These are phyloP conservation scores for Gopherus flavomarginatus DNA, from an alignment of 2,113 vertebrate genomes.

Conservation along the genomic window DNA sequence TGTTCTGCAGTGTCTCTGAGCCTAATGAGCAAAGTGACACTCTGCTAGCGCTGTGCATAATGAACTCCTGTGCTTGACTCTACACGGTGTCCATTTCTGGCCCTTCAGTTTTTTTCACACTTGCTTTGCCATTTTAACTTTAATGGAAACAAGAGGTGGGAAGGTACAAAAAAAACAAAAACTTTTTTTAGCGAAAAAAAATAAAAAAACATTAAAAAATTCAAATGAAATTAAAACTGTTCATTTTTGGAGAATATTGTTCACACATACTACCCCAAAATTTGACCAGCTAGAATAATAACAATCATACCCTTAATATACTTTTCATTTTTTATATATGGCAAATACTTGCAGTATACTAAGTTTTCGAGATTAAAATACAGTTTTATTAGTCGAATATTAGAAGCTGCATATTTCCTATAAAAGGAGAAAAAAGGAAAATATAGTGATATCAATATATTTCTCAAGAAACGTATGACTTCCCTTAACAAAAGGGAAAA, in stretches of 20 bases:
- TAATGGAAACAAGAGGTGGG: not conserved
- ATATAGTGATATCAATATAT: not conserved
- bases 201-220: not conserved
- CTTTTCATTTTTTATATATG: not conserved
- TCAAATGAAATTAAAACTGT: not conserved
- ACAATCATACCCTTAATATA: not conserved
- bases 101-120: no score
- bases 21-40: no score
- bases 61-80: no score
- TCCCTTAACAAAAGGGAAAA: not conserved
- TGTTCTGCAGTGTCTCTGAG: no score
- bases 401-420: not conserved
- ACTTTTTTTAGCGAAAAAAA: not conserved
- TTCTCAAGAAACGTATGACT: not conserved
- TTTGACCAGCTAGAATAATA: not conserved
- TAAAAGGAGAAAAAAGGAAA: not conserved
- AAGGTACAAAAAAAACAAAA: not conserved
- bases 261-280: not conserved
- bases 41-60: no score
- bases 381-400: not conserved
- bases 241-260: not conserved
- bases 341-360: not conserved
- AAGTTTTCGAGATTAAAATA: not conserved
- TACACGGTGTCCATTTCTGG: no score
- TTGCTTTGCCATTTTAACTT: not conserved